Conservation (phyloP, 2,888 invertebrate genomes). For the Diarsia brunnea region DNA sequence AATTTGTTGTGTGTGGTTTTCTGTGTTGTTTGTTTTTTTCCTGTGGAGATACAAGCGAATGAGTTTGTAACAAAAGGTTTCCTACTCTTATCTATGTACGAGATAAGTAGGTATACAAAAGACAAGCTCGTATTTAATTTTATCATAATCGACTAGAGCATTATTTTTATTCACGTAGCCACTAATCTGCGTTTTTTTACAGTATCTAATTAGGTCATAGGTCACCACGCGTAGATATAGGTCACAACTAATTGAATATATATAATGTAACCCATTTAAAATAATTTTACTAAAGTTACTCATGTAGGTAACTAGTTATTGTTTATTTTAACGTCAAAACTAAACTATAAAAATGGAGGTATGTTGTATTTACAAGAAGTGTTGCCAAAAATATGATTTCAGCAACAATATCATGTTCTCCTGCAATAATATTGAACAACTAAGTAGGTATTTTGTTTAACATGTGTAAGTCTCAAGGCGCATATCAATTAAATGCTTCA, state of each 20-base stretch:
- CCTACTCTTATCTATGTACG: not conserved
- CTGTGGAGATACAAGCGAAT: not conserved
- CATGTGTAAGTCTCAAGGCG: not conserved
- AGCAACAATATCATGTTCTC: slow-evolving; percentile 1
- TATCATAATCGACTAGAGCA: not conserved
- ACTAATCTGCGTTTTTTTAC: not conserved
- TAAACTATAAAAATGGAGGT: not conserved
- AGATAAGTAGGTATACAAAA: not conserved
- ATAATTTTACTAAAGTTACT: no score
- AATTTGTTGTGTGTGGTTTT: no score
- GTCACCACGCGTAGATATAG: not conserved
- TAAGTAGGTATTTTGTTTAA: not conserved
- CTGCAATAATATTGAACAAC: not conserved
- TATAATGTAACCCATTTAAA: no score
- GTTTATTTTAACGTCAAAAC: not conserved
- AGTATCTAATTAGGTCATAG: not conserved
- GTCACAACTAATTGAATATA: not conserved
- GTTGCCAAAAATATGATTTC: not conserved
- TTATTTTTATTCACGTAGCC: not conserved
- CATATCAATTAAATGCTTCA: not conserved
- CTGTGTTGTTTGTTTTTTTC: not conserved
- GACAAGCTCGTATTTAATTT: not conserved
- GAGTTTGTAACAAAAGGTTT: not conserved
- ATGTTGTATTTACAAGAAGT: not conserved
- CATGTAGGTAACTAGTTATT: no score